These are phyloP conservation scores for Cladorhizidae sp. DNA, from an alignment of 37 sponge, comb jelly and placozoan species.

Conservation along the genomic window DNA sequence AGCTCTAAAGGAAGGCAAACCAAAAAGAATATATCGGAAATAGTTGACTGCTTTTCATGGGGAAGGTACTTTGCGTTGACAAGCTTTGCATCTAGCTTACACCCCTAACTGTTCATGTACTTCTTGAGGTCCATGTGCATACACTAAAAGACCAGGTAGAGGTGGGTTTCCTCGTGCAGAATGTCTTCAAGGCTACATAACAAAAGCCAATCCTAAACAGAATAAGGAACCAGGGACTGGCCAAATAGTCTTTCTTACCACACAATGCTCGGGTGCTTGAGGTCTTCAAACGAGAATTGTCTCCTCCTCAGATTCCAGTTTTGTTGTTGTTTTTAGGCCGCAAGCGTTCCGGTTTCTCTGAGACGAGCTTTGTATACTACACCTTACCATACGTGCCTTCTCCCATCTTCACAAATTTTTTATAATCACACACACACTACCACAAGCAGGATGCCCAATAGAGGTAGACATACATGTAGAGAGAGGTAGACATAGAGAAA, in stretches of 20 bases:
- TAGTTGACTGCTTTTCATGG: no score
- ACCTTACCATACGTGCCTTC: conserved; percentile 99
- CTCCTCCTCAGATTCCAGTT: conserved; percentile 93
- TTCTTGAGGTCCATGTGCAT: conserved; percentile 97
- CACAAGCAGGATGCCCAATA: background rate
- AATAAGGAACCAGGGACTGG: background rate
- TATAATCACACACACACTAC: conserved; percentile 50
- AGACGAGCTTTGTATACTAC: conserved; percentile 97
- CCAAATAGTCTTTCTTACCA: conserved; percentile 46
- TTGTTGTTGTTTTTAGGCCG: conserved; percentile 95
- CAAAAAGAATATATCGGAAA: background rate
- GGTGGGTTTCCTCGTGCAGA: conserved; percentile 72
- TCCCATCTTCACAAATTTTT: conserved; percentile 95
- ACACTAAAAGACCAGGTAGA: conserved; percentile 98
- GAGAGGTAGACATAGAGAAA: no score
- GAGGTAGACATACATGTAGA: no score
- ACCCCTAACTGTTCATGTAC: conserved; percentile 84
- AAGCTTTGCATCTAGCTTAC: conserved; percentile 71
- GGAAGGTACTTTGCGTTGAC: conserved; percentile 84
- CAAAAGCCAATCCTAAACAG: background rate
- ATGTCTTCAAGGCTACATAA: conserved; percentile 86
- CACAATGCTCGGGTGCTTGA: conserved; percentile 94
- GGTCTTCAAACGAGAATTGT: conserved; percentile 95
- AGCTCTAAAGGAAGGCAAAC: conserved; percentile 73
- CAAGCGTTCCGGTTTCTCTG: conserved; percentile 79